A percentile compares a stretch with the other conserved stretches of the same genome.
Evolutionary conservation across 2,113 vertebrate genomes (phyloP).

Genomic region (Taxidea taxus): DNA sequence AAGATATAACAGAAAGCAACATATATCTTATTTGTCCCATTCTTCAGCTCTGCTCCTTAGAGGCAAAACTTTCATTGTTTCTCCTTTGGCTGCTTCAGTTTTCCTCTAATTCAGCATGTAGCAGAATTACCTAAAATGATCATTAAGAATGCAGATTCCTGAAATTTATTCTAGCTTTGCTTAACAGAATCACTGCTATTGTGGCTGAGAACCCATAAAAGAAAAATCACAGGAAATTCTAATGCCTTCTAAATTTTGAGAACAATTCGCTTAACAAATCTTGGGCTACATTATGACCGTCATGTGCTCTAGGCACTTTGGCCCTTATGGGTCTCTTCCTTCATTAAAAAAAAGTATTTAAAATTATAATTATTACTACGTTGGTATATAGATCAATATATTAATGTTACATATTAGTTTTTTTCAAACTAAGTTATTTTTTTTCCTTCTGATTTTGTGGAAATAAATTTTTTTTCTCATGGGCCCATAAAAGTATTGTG

Average conservation of each 20-base stretch:
- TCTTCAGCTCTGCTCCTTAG: neutral
- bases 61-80: neutral
- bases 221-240: neutral
- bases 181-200: neutral
- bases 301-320: neutral
- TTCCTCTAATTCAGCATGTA: neutral
- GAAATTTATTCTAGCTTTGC: neutral
- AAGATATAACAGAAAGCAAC: neutral
- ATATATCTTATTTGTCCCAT: neutral
- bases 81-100: neutral
- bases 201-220: neutral
- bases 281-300: neutral
- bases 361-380: neutral
- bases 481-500: neutral
- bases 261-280: neutral
- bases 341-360: neutral
- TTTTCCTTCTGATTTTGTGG: neutral
- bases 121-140: neutral
- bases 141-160: neutral
- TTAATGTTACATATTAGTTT: neutral
- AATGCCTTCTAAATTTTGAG: conserved; percentile 10
- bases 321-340: neutral
- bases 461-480: neutral
- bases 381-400: neutral
- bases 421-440: neutral